A percentile compares a stretch with the other conserved stretches of the same genome.
Conservation (phyloP, 2,888 invertebrate genomes). For the Pristionchus entomophagus region DNA sequence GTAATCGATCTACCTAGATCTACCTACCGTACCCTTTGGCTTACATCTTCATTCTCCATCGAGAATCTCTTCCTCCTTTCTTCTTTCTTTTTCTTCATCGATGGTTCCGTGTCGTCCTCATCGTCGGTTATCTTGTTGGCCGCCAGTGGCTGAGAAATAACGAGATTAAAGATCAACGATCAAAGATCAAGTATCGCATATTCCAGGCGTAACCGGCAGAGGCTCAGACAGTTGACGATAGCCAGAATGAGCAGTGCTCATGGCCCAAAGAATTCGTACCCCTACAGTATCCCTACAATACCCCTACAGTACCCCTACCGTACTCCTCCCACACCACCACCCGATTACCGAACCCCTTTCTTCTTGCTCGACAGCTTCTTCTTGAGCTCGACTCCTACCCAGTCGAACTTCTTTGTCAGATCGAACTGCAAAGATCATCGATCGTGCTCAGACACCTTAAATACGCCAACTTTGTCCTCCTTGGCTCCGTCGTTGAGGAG, state of each 20-base stretch:
- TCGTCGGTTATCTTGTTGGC: constrained; percentile 13
- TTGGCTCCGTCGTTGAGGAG: neutral
- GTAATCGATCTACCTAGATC: no score
- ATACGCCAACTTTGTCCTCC: neutral
- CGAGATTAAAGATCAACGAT: constrained; percentile 32
- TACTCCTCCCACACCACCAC: no score
- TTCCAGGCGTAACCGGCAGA: no score
- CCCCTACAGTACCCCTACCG: no score
- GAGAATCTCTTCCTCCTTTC: constrained; percentile 3
- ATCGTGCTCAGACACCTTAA: neutral
- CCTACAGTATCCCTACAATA: no score
- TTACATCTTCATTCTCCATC: constrained; percentile 22
- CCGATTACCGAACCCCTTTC: neutral
- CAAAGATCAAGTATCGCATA: no score
- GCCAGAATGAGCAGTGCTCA: no score
- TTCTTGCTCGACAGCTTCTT: constrained; percentile 25
- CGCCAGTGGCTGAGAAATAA: neutral
- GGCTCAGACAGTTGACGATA: no score
- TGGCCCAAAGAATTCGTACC: no score
- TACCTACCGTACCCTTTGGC: neutral
- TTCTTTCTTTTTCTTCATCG: constrained; percentile 30
- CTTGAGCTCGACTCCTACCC: constrained; percentile 3
- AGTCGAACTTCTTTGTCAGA: constrained; percentile 4
- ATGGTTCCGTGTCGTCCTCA: constrained; percentile 8
- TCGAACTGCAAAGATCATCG: neutral